Evolutionary conservation across 2,113 vertebrate species (phyloP).

Genomic region (Pogonocichla stellata): DNA sequence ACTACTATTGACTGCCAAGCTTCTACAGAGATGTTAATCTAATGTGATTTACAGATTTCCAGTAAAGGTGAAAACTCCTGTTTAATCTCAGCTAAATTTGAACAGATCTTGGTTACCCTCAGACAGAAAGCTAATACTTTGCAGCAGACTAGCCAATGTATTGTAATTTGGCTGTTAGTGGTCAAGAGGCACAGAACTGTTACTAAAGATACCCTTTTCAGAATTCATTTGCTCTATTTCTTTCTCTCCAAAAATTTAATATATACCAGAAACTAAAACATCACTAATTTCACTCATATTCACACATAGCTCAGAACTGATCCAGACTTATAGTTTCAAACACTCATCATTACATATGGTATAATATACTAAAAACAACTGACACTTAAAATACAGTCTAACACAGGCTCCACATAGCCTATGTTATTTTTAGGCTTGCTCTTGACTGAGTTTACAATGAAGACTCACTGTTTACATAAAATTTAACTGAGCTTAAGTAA

Average conservation of each 20-base stretch:
- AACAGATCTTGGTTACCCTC: background rate
- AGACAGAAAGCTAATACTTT: background rate
- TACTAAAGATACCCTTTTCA: background rate
- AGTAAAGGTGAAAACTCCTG: background rate
- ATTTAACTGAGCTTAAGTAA: background rate
- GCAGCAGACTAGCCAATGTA: background rate
- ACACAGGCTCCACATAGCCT: background rate
- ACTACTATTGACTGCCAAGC: background rate
- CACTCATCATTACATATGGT: background rate
- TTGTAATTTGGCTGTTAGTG: background rate
- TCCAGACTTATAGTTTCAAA: background rate
- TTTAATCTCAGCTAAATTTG: background rate
- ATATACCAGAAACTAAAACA: background rate
- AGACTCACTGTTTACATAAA: background rate
- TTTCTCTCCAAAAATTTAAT: background rate
- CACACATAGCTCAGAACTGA: background rate
- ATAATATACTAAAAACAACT: background rate
- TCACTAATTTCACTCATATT: background rate
- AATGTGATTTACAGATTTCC: constrained; percentile 1
- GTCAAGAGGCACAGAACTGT: background rate
- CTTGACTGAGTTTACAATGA: constrained; percentile 5
- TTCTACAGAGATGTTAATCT: constrained; percentile 27
- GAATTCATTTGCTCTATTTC: background rate
- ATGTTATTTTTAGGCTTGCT: constrained; percentile 10
- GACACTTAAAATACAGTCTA: background rate